Evolutionary conservation across 2,113 vertebrate species (phyloP).

Genomic region (Hemiscyllium ocellatum): DNA sequence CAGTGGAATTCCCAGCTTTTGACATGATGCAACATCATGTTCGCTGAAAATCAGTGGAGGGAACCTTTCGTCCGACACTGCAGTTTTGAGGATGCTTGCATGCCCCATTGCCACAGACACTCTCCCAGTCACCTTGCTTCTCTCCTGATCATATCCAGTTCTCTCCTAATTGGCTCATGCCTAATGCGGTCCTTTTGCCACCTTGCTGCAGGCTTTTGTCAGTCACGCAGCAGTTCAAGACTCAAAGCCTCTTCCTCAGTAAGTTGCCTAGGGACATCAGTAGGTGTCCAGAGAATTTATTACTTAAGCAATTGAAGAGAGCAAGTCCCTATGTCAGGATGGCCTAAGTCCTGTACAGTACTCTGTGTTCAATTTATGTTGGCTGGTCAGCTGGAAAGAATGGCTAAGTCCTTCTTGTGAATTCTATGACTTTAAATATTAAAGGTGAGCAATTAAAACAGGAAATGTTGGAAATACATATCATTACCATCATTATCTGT

Average conservation of each 20-base stretch:
- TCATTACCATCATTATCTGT: neutral
- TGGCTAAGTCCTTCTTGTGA: neutral
- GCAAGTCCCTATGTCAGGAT: neutral
- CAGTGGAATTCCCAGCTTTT: no score
- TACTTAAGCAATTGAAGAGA: neutral
- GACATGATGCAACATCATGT: no score
- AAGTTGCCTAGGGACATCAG: neutral
- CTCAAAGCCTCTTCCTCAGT: neutral
- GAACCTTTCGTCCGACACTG: neutral
- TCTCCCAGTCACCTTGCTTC: neutral
- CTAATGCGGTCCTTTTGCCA: neutral
- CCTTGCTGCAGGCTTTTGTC: neutral
- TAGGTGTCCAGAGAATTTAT: neutral
- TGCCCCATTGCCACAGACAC: neutral
- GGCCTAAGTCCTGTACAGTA: neutral
- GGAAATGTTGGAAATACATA: neutral
- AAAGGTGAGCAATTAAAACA: neutral
- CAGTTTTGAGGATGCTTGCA: neutral
- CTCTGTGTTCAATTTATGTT: neutral
- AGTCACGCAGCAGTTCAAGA: neutral
- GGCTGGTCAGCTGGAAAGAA: neutral
- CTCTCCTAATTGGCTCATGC: neutral
- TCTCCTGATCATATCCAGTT: neutral
- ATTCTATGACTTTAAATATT: neutral
- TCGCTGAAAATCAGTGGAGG: neutral